Base-by-base conservation (phyloP, 2,797 vertebrate species). In the Tauraco hartlaubi region DNA sequence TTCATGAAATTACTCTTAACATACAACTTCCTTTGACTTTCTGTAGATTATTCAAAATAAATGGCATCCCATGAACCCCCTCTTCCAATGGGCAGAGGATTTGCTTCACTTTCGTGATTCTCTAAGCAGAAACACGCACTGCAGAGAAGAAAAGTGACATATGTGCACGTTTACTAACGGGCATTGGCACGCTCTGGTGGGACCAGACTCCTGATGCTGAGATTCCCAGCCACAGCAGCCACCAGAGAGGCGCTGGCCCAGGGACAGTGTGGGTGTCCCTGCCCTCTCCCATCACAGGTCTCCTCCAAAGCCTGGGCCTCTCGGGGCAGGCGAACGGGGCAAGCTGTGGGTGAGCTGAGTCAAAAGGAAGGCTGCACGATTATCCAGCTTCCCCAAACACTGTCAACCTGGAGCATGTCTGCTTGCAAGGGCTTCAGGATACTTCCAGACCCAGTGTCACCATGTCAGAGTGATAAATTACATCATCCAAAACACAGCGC, bases 11-110 rank as follows among this genome's bases (percentile, higher is more conserved):
- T 78, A 66, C 77, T 56, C 85, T 77, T 84, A 78, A 91, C 58
- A 39, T 68, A 88, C 82, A 85, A 64, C 75, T 80, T 94, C 77
- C 64, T 90, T 79, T 91, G 80, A 69, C 84, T 94, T 87, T 49
- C 75, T 37, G 64, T 13, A 91, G 86, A 87, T 94, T 81, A 78
- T 85, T 87, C 86, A 75, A 66, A 93, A 76, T 59, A 81, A 85
- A 67, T n/a, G 63, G 62, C 66, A 80, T 25, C 22, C 59, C 37
- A 13, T 2, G 19, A 56, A 54, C 0, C 5, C n/a, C 26, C 13
- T 49, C 67, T 74, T 25, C 35, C 16, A 9, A 31, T 0, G 4
- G 33, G 33, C 48, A 88, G n/a, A 28, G n/a, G 51, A 35, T 49
- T 41, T 41, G 13, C 44, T 63, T 44, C 41, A 15, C 46, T 56